Conservation (phyloP, 2,888 invertebrate species). For the Patella pellucida region DNA sequence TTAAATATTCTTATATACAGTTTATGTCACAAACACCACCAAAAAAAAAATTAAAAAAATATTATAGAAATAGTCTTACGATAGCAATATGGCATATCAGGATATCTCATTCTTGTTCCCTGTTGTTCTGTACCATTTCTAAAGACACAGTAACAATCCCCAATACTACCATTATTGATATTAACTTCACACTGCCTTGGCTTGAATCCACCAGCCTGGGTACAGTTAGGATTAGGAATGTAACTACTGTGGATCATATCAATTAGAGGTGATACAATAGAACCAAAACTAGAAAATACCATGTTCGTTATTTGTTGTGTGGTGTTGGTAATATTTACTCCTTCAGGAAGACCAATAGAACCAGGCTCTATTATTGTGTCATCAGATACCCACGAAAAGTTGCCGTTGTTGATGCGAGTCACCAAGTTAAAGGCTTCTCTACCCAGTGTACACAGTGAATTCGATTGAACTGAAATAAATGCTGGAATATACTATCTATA, state of each 20-base stretch:
- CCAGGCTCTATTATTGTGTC: too few relatives aligned
- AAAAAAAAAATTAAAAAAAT: too few relatives aligned
- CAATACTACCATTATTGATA: neutral
- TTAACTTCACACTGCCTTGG: constrained; percentile 17
- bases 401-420: neutral
- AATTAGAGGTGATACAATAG: too few relatives aligned
- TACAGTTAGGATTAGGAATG: neutral
- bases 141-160: constrained; percentile 15
- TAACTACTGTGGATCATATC: neutral
- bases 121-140: constrained; percentile 4
- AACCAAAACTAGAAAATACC: too few relatives aligned
- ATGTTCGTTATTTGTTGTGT: too few relatives aligned
- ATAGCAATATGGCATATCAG: constrained; percentile 3
- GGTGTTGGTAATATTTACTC: too few relatives aligned
- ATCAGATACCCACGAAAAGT: neutral
- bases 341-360: too few relatives aligned
- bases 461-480: neutral
- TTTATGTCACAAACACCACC: too few relatives aligned
- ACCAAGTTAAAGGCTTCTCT: neutral
- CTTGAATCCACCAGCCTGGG: neutral
- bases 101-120: constrained; percentile 12
- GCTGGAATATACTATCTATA: too few relatives aligned
- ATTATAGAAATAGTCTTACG: constrained; percentile 1
- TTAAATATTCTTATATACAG: too few relatives aligned
- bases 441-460: neutral